These are phyloP conservation scores for Noctua pronuba DNA, from an alignment of 2,888 invertebrate species.

Conservation along the genomic window DNA sequence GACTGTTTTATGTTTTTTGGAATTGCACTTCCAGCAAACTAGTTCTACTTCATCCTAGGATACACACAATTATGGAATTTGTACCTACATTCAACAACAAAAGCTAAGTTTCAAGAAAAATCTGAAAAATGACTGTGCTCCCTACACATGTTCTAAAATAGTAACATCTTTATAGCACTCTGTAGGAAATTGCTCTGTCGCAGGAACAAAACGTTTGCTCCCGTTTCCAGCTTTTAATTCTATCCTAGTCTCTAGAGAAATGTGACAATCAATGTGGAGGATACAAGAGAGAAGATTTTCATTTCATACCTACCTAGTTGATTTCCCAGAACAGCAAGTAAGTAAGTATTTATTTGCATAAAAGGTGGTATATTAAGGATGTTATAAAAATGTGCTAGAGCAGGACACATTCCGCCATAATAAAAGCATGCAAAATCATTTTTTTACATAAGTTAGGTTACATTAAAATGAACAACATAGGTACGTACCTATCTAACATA, in stretches of 20 bases:
- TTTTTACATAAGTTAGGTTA: no score
- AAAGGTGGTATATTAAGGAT: no score
- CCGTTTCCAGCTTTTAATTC: conserved; percentile 30
- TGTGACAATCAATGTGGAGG: conserved; percentile 10
- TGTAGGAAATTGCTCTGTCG: conserved; percentile 35
- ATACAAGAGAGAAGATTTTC: neutral
- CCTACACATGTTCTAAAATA: neutral
- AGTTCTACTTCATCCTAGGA: neutral
- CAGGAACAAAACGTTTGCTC: conserved; percentile 10
- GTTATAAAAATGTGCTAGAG: no score
- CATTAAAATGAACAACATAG: no score
- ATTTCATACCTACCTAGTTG: conserved; percentile 1
- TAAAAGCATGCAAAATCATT: no score
- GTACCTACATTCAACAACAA: neutral
- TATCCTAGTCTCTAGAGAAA: conserved; percentile 35
- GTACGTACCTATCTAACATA: no score
- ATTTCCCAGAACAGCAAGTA: conserved; percentile 50
- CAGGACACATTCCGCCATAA: no score
- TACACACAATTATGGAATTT: neutral
- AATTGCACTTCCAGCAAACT: neutral
- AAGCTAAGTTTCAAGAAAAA: neutral
- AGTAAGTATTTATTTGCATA: no score
- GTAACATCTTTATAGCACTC: conserved; percentile 10
- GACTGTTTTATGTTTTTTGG: neutral
- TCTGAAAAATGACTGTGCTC: neutral